Conservation (phyloP, 2,888 invertebrate species). For the Argyresthia albistria region DNA sequence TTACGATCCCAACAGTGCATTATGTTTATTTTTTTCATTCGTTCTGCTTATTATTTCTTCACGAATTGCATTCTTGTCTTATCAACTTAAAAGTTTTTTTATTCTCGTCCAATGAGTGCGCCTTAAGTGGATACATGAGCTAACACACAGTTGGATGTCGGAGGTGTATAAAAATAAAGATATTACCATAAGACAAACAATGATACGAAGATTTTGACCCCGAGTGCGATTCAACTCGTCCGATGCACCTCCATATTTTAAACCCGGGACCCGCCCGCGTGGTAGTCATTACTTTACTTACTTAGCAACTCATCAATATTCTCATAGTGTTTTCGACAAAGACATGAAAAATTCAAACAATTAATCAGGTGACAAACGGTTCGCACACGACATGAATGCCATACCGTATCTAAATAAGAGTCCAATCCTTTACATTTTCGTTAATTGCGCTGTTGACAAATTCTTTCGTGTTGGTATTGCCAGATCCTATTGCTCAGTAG, state of each 20-base stretch:
- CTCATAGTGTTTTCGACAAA: conserved; percentile 30
- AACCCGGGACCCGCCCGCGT: too few species aligned
- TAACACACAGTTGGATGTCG: conserved; percentile 1
- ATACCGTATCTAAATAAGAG: conserved; percentile 1
- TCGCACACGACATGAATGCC: conserved; percentile 24
- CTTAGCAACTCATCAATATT: conserved; percentile 33
- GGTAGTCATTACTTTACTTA: too few species aligned
- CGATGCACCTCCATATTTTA: too few species aligned
- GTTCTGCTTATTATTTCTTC: conserved; percentile 53
- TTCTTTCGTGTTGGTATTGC: too few species aligned
- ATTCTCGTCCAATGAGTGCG: conserved; percentile 6
- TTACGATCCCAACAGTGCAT: conserved; percentile 67
- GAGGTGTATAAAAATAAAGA: background rate
- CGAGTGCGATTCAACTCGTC: too few species aligned
- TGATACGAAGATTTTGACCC: too few species aligned
- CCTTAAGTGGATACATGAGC: conserved; percentile 21
- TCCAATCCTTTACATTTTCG: background rate
- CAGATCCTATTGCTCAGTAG: too few species aligned
- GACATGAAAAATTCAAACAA: conserved; percentile 59
- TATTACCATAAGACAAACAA: background rate
- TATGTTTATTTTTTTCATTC: conserved; percentile 48
- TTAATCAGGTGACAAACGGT: conserved; percentile 36
- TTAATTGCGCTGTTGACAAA: background rate
- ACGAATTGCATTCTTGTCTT: conserved; percentile 43
- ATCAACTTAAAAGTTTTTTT: conserved; percentile 33